Evolutionary conservation across 2,797 vertebrate species (phyloP).

Genomic region (Poeciliopsis turneri): DNA sequence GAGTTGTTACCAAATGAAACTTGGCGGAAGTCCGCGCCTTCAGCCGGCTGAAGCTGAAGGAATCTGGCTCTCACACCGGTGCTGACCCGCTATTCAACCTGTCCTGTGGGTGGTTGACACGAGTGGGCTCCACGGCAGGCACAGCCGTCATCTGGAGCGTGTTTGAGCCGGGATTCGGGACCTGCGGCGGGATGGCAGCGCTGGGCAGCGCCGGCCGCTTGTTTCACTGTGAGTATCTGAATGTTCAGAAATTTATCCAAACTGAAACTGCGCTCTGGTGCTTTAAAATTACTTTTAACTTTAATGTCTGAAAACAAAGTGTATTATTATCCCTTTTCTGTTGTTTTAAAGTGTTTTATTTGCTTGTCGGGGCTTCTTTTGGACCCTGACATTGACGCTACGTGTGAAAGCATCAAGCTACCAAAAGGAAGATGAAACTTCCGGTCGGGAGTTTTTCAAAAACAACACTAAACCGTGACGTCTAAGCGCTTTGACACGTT

Average conservation of each 20-base stretch:
- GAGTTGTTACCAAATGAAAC: fast-evolving
- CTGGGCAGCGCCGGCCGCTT: slow-evolving; percentile 71
- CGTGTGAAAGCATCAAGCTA: background rate
- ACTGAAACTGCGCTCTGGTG: background rate
- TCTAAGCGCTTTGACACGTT: background rate
- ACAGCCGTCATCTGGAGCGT: background rate
- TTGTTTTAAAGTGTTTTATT: background rate
- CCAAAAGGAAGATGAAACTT: background rate
- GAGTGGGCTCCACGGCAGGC: background rate
- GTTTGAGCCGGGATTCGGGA: background rate
- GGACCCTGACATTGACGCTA: slow-evolving; percentile 59
- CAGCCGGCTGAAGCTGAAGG: slow-evolving; percentile 52
- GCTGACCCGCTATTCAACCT: background rate
- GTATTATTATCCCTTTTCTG: fast-evolving
- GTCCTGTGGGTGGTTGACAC: background rate
- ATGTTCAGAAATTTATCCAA: slow-evolving; percentile 18
- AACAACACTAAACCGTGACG: fast-evolving
- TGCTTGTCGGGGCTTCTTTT: background rate
- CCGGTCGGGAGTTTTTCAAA: background rate
- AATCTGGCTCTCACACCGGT: slow-evolving; percentile 29
- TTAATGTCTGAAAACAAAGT: fast-evolving
- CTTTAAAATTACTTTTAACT: background rate
- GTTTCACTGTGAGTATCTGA: slow-evolving; percentile 71
- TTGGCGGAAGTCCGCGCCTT: background rate
- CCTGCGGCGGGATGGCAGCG: slow-evolving; percentile 62